These are phyloP conservation scores for Chaetodon auriga DNA, from an alignment of 2,113 vertebrate genomes.

Conservation along the genomic window DNA sequence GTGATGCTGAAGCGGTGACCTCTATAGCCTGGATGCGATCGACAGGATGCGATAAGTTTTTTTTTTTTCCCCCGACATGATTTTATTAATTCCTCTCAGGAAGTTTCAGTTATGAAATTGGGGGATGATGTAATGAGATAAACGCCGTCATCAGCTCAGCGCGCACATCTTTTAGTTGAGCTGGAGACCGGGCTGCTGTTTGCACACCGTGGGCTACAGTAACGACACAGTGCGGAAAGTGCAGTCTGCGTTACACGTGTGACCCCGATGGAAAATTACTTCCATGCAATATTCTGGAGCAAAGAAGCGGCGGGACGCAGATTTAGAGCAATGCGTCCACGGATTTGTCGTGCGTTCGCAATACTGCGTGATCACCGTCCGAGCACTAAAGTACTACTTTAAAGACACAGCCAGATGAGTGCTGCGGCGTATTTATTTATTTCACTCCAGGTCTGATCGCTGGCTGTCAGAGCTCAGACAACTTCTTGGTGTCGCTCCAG, in stretches of 20 bases:
- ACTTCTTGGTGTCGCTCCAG: not conserved
- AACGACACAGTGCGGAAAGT: not conserved
- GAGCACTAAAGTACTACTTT: not conserved
- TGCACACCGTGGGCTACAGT: no score
- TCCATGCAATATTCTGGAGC: not conserved
- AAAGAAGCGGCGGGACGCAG: not conserved
- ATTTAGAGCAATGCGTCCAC: no score
- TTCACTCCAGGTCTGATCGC: not conserved
- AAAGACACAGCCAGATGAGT: not conserved
- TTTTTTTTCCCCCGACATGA: not conserved
- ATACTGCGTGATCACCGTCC: not conserved
- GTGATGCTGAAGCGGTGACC: conserved; percentile 63
- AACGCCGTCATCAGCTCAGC: not conserved
- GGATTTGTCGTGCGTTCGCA: not conserved
- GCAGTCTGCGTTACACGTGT: conserved; percentile 35
- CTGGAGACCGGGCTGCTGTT: not conserved
- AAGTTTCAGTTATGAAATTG: conserved; percentile 26
- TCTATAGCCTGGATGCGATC: conserved; percentile 48
- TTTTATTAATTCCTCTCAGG: conserved; percentile 2
- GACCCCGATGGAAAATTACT: conserved; percentile 25
- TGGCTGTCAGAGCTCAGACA: not conserved
- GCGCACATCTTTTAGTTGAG: conserved; percentile 6
- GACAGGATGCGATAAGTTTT: conserved; percentile 35
- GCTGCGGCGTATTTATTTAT: not conserved
- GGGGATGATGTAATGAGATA: conserved; percentile 13